phyloP scores from a whole-genome alignment of 2,113 vertebrate genomes.

The Aspidoscelis tigris region DNA sequence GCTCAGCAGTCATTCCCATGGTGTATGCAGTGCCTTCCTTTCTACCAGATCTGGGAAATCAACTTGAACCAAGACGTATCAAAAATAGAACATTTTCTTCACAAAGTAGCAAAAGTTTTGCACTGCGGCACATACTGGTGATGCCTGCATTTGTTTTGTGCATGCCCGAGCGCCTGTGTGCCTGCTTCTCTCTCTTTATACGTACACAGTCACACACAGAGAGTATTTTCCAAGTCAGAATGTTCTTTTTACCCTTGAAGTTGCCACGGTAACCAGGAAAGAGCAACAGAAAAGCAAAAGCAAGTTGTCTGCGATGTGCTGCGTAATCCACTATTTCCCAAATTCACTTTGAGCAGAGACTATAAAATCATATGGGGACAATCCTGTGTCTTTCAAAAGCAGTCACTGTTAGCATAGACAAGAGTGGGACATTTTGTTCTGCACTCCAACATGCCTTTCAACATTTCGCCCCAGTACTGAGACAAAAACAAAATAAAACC shows the following conservation, averaged over 20 bases:
- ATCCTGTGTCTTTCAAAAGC: not conserved
- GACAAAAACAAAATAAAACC: no score
- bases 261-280: constrained; percentile 29
- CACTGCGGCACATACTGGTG: constrained; percentile 27
- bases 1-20: not conserved
- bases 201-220: not conserved
- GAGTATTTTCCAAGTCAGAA: constrained; percentile 62
- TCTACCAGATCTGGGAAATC: not conserved
- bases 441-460: no score
- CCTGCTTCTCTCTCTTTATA: not conserved
- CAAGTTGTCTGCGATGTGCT: not conserved
- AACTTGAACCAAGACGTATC: not conserved
- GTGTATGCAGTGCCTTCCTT: not conserved
- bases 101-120: constrained; percentile 49
- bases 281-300: constrained; percentile 22
- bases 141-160: constrained; percentile 45
- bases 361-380: not conserved
- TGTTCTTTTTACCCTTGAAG: constrained; percentile 57
- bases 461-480: no score
- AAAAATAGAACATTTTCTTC: constrained; percentile 48
- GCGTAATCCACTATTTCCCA: constrained; percentile 16
- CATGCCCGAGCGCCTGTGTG: not conserved
- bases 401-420: not conserved
- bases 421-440: not conserved
- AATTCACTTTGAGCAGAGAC: not conserved